Percentiles rank a stretch among this genome's conserved stretches.
Conservation (phyloP, 2,797 vertebrate species). For the Oceanodroma leucorhoa region DNA sequence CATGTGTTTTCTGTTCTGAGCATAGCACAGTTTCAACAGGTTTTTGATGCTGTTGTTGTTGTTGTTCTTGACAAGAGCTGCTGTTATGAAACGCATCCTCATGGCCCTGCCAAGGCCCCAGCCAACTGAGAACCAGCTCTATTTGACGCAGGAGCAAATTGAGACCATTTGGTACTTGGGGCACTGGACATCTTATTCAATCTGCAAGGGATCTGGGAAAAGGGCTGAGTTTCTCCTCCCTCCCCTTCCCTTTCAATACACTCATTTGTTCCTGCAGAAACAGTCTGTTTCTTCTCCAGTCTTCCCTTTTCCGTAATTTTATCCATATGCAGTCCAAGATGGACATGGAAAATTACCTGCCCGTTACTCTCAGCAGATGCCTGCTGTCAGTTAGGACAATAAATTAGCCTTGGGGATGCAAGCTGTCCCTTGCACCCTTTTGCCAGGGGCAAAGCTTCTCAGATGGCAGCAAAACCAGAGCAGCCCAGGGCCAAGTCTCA, state of each 20-base stretch:
- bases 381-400: neutral
- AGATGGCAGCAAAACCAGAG: neutral
- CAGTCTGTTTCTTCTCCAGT: neutral
- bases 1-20: slow-evolving; percentile 51
- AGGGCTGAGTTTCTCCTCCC: neutral
- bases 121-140: neutral
- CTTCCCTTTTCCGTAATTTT: neutral
- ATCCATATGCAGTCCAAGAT: neutral
- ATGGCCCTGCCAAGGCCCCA: neutral
- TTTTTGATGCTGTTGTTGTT: slow-evolving; percentile 22
- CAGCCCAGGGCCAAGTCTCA: neutral
- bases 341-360: neutral
- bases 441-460: neutral
- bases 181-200: slow-evolving; percentile 25
- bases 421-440: neutral
- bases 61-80: slow-evolving; percentile 22
- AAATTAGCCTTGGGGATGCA: neutral
- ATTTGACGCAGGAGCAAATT: slow-evolving; percentile 47
- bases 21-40: slow-evolving; percentile 30
- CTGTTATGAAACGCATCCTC: slow-evolving; percentile 24
- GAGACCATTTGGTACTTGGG: slow-evolving; percentile 30
- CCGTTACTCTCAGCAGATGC: neutral
- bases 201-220: neutral
- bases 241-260: neutral
- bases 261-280: neutral